Evolutionary conservation across 2,113 vertebrate species (phyloP), one percentile per base, ranked within the genome.

Genomic region (Neogale vison): DNA sequence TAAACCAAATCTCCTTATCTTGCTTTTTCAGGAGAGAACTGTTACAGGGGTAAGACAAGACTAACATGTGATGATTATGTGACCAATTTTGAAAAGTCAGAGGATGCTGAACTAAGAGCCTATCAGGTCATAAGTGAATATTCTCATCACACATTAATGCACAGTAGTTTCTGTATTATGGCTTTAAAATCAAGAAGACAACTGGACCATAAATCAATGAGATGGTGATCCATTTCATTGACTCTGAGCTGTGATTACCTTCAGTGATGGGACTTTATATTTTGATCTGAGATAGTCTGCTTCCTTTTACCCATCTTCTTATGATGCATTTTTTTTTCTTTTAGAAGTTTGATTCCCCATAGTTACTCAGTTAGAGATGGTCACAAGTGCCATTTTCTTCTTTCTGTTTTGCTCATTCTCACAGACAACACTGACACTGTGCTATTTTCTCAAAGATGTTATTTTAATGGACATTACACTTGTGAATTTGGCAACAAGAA

Each of bases 391-490:
- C 81, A 31, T 97, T 98, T 94, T 91, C 72, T 67, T 69, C 20
- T 55, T 76, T 86, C 69, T 96, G 50, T 4, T 88, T 98, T 71
- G 71, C 61, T 97, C 93, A 21, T 95, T 97, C 85, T 97, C 83
- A 61, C 81, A 98, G 88, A 91, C 8, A 97, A 83, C 57, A 95
- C 10, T 67, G 96, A 96, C 18, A 45, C 81, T 86, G 52, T 31
- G 52, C 88, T 96, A 89, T 97, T 98, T 95, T 97, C 90, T 88
- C 94, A 61, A 97, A 98, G 95, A 97, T 98, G 92, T 98, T 98
- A 95, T 97, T 98, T 96, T 98, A 98, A 98, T 94, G 45, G 97
- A 98, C 95, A 92, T 98, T 96, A 97, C 55, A 94, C 89, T 95
- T 88, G 95, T 92, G 95, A 97, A 97, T 98, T 98, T 98, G 98